phyloP scores from a whole-genome alignment of 2,888 invertebrate genomes.

The Hermodice carunculata region DNA sequence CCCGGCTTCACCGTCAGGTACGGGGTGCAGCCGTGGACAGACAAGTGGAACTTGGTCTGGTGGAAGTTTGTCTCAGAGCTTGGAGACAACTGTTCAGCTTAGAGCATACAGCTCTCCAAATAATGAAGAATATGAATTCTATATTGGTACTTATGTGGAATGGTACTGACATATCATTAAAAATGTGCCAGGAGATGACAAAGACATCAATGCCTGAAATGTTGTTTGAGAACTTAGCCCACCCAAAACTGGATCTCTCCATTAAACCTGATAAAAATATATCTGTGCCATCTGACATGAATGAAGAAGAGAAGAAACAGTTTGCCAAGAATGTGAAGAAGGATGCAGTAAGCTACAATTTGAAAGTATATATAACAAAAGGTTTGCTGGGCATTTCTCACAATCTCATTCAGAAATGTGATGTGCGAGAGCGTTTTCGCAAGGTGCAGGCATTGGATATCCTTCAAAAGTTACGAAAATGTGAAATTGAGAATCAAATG shows the following conservation, averaged over 20 bases:
- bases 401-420: constrained; percentile 49
- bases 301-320: too few species aligned
- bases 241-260: too few species aligned
- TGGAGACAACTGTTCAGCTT: background rate
- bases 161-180: background rate
- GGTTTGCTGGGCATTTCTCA: constrained; percentile 53
- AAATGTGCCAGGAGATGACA: background rate
- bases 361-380: constrained; percentile 36
- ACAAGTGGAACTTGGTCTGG: background rate
- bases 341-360: background rate
- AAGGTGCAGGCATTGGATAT: constrained; percentile 38
- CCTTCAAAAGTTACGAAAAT: constrained; percentile 32
- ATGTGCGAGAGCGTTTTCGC: constrained; percentile 44
- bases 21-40: too few species aligned
- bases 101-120: background rate
- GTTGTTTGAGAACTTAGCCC: too few species aligned
- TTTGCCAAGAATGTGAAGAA: background rate
- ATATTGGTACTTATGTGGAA: constrained; percentile 2
- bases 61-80: background rate
- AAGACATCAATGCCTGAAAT: background rate
- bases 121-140: background rate
- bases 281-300: too few species aligned
- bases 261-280: too few species aligned
- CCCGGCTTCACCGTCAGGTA: too few species aligned
- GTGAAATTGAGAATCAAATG: constrained; percentile 38